A percentile compares a stretch with the other conserved stretches of the same genome.
Conservation (phyloP, 1,140 invertebrate species). For the Anadara kagoshimensis region DNA sequence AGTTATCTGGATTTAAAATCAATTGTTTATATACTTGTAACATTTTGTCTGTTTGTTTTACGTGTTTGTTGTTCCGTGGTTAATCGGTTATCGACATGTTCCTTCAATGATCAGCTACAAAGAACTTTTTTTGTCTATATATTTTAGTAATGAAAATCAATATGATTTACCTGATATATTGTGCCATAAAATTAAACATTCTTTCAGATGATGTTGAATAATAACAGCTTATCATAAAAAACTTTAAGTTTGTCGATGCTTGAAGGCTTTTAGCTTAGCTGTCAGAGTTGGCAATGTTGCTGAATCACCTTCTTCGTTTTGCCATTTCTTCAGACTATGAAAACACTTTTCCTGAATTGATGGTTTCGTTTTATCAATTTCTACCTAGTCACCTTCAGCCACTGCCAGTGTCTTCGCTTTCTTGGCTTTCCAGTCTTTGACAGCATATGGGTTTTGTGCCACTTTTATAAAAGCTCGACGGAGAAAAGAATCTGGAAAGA, state of each 20-base stretch:
- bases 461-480: slow-evolving; percentile 53
- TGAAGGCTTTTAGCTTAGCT: slow-evolving; percentile 40
- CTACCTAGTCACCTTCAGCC: slow-evolving; percentile 38
- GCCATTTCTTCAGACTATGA: slow-evolving; percentile 40
- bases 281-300: slow-evolving; percentile 41
- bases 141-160: too few relatives aligned
- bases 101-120: too few relatives aligned
- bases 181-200: too few relatives aligned
- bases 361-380: slow-evolving; percentile 37
- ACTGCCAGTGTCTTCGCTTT: slow-evolving; percentile 47
- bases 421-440: slow-evolving; percentile 40
- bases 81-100: too few relatives aligned
- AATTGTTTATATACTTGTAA: too few relatives aligned
- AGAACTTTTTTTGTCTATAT: too few relatives aligned
- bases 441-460: slow-evolving; percentile 44
- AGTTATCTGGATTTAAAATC: too few relatives aligned
- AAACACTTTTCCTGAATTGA: slow-evolving; percentile 49
- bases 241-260: slow-evolving; percentile 43
- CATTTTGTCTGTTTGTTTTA: too few relatives aligned
- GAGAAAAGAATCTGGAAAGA: slow-evolving; percentile 45
- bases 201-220: too few relatives aligned
- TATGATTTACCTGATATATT: too few relatives aligned
- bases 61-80: too few relatives aligned
- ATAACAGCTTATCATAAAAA: too few relatives aligned
- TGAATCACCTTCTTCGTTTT: slow-evolving; percentile 21